Evolutionary conservation across 1,140 invertebrate genomes (phyloP).

Genomic region (Nasonia vitripennis): DNA sequence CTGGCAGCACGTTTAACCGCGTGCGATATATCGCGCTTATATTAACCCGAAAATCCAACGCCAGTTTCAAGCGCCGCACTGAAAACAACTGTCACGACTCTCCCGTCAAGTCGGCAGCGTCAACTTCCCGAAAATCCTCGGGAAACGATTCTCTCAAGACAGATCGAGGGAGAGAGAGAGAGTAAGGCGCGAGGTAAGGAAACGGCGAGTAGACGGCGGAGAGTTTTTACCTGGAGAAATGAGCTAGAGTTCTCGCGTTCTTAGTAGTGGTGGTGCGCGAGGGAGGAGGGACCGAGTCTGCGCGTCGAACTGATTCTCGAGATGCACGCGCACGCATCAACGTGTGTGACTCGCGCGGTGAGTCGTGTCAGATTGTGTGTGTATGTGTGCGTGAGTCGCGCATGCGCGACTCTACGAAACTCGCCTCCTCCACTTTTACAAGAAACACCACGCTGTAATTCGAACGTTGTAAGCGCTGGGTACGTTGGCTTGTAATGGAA

Average conservation of each 20-base stretch:
- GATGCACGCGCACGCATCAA: background rate
- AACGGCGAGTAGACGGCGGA: conserved; percentile 8
- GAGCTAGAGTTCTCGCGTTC: background rate
- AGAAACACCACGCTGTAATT: conserved; percentile 39
- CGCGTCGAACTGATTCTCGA: conserved; percentile 7
- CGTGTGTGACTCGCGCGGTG: background rate
- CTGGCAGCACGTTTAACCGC: background rate
- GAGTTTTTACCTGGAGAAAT: conserved; percentile 43
- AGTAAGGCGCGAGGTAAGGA: conserved; percentile 34
- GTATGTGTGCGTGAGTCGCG: background rate
- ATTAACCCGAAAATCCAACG: background rate
- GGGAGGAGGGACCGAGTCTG: conserved; percentile 19
- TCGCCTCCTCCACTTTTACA: background rate
- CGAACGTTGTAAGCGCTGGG: conserved; percentile 43
- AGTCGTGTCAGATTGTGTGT: background rate
- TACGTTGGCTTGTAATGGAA: conserved; percentile 33
- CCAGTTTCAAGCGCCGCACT: background rate
- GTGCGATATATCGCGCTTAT: no score
- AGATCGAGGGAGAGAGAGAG: background rate
- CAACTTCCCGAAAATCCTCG: background rate
- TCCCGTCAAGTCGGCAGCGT: no score
- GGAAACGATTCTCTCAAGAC: background rate
- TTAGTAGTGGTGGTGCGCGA: background rate
- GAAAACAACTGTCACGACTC: no score
- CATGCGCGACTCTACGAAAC: background rate